Percentiles rank a stretch among this genome's conserved stretches.
These are phyloP conservation scores for Capitella teleta DNA, from an alignment of 1,140 invertebrate species.

Conservation along the genomic window DNA sequence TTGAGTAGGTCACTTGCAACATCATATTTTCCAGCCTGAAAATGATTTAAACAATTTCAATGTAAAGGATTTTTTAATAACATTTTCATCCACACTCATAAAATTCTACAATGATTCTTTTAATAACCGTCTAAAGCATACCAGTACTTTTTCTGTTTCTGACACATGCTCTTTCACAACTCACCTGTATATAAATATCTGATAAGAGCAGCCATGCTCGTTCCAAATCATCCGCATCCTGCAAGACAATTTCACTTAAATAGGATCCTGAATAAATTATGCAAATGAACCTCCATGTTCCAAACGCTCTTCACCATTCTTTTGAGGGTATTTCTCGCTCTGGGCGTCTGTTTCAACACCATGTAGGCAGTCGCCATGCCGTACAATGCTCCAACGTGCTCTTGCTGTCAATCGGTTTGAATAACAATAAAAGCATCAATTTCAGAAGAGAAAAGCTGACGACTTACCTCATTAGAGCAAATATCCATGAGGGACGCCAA, in stretches of 20 bases:
- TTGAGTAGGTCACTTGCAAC: constrained; percentile 70
- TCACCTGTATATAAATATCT: constrained; percentile 74
- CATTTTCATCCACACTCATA: too few species aligned
- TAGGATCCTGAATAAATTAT: too few species aligned
- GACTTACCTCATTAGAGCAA: not conserved
- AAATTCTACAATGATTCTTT: too few species aligned
- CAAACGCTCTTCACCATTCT: constrained; percentile 73
- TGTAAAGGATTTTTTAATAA: too few species aligned
- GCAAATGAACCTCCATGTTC: constrained; percentile 49
- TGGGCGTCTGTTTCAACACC: constrained; percentile 73
- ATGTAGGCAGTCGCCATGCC: constrained; percentile 78
- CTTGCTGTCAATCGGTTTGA: constrained; percentile 11
- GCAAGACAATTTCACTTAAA: too few species aligned
- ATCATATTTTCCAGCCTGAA: constrained; percentile 64
- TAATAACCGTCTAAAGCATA: too few species aligned
- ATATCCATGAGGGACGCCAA: constrained; percentile 68
- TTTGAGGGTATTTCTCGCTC: constrained; percentile 86
- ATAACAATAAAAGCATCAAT: not conserved
- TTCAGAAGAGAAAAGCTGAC: not conserved
- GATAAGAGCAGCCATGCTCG: constrained; percentile 84
- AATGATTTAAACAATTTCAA: too few species aligned
- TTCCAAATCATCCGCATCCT: constrained; percentile 88
- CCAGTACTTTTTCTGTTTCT: too few species aligned
- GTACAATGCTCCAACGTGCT: constrained; percentile 73
- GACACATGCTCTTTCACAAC: too few species aligned